Evolutionary conservation across 2,797 vertebrate species (phyloP).

Genomic region (Poeciliopsis gracilis): DNA sequence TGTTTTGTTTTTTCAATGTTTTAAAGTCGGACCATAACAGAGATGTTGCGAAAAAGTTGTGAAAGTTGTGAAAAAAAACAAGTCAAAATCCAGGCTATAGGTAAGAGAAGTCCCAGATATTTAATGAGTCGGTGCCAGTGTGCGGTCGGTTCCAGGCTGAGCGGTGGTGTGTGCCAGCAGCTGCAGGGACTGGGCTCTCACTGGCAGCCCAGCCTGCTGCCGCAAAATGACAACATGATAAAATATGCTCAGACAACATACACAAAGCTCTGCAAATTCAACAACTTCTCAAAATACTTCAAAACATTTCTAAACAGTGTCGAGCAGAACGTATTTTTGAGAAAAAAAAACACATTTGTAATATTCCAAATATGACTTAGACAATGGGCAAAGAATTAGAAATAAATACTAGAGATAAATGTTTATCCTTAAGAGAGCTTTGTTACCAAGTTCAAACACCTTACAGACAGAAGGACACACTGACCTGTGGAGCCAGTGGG

Average conservation of each 20-base stretch:
- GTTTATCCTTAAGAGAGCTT: background rate
- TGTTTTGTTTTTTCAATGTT: background rate
- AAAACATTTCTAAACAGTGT: background rate
- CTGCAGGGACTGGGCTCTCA: conserved; percentile 41
- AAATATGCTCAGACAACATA: conserved; percentile 18
- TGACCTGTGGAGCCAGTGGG: background rate
- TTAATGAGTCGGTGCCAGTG: conserved; percentile 49
- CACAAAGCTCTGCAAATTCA: background rate
- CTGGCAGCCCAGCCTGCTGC: conserved; percentile 36
- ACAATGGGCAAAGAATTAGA: background rate
- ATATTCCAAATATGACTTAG: background rate
- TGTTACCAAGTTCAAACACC: background rate
- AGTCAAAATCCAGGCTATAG: conserved; percentile 10
- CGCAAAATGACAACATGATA: conserved; percentile 27
- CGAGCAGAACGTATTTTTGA: background rate
- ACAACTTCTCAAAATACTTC: background rate
- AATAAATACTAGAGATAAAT: background rate
- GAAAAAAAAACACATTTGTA: background rate
- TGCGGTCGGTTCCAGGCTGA: conserved; percentile 31
- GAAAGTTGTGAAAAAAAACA: background rate
- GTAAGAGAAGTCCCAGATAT: conserved; percentile 34
- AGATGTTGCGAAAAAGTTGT: too few relatives aligned
- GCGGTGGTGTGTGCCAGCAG: conserved; percentile 39
- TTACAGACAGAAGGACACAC: background rate
- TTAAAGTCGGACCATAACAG: background rate